phyloP scores from a whole-genome alignment of 1,140 invertebrate species.

The Anadara kagoshimensis region DNA sequence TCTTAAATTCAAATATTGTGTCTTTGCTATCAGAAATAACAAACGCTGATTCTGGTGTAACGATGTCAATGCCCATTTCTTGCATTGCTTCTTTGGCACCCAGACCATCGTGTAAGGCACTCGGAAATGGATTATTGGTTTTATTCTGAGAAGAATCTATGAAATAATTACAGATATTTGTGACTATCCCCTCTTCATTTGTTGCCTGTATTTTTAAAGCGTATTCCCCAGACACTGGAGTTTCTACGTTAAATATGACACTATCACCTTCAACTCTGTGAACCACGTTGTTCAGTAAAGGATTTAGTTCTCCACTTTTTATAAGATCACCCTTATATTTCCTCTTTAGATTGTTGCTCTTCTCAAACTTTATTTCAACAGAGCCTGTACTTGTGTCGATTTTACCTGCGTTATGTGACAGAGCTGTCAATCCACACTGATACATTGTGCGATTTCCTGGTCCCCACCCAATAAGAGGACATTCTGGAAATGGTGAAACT shows the following conservation, averaged over 20 bases:
- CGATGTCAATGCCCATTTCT: slow-evolving; percentile 37
- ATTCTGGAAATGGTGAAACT: slow-evolving; percentile 54
- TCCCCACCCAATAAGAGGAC: slow-evolving; percentile 60
- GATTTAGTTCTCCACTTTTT: slow-evolving; percentile 31
- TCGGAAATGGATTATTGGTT: slow-evolving; percentile 46
- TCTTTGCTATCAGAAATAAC: slow-evolving; percentile 48
- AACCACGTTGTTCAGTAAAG: slow-evolving; percentile 46
- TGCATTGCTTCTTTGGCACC: slow-evolving; percentile 46
- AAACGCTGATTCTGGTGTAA: slow-evolving; percentile 45
- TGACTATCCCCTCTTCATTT: slow-evolving; percentile 39
- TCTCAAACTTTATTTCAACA: slow-evolving; percentile 51
- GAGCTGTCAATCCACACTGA: slow-evolving; percentile 48
- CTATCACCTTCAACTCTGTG: slow-evolving; percentile 57
- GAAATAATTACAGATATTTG: slow-evolving; percentile 62
- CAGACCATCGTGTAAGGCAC: slow-evolving; percentile 49
- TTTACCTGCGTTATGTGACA: slow-evolving; percentile 56
- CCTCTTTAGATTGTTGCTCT: slow-evolving; percentile 47
- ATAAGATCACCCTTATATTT: slow-evolving; percentile 45
- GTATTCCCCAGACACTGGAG: slow-evolving; percentile 58
- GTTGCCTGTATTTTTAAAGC: slow-evolving; percentile 47
- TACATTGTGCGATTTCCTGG: slow-evolving; percentile 39
- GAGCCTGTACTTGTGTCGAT: slow-evolving; percentile 35
- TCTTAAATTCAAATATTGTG: too few relatives aligned
- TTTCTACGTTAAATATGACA: slow-evolving; percentile 59
- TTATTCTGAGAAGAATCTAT: slow-evolving; percentile 54